Conservation (phyloP, 2,888 invertebrate species). For the Leptogaster cylindrica region DNA sequence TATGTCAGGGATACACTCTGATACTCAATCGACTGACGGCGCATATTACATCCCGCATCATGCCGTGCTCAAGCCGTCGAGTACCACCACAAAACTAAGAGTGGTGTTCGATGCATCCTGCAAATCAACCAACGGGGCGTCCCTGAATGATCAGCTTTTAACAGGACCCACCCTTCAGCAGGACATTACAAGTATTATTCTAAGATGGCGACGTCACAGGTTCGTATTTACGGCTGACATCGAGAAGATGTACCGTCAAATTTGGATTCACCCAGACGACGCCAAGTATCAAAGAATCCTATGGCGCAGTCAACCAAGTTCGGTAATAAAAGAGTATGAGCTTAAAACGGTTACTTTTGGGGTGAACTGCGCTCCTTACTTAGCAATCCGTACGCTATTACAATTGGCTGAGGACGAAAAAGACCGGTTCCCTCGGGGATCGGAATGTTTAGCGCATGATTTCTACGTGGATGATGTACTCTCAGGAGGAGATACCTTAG, state of each 20-base stretch:
- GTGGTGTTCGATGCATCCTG: slow-evolving; percentile 34
- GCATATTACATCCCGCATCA: slow-evolving; percentile 31
- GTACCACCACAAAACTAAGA: slow-evolving; percentile 21
- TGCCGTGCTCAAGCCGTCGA: slow-evolving; percentile 10
- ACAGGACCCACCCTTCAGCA: slow-evolving; percentile 9
- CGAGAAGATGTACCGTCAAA: slow-evolving; percentile 34
- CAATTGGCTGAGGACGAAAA: slow-evolving; percentile 8
- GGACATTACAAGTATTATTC: neutral
- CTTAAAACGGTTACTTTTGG: slow-evolving; percentile 28
- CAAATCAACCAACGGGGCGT: neutral
- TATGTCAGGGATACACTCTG: neutral
- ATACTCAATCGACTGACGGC: neutral
- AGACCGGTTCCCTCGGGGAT: slow-evolving; percentile 36
- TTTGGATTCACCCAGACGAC: neutral
- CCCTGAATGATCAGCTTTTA: slow-evolving; percentile 25
- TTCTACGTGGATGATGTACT: slow-evolving; percentile 41
- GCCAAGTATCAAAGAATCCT: slow-evolving; percentile 14
- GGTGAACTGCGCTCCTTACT: neutral
- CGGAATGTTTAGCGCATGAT: neutral
- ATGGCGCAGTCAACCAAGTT: neutral
- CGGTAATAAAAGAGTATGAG: neutral
- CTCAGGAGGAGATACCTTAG: slow-evolving; percentile 9
- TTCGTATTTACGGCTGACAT: slow-evolving; percentile 20
- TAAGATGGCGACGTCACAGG: neutral
- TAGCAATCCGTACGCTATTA: neutral